phyloP scores from a whole-genome alignment of 2,113 vertebrate genomes.

The Anser brachyrhynchus region DNA sequence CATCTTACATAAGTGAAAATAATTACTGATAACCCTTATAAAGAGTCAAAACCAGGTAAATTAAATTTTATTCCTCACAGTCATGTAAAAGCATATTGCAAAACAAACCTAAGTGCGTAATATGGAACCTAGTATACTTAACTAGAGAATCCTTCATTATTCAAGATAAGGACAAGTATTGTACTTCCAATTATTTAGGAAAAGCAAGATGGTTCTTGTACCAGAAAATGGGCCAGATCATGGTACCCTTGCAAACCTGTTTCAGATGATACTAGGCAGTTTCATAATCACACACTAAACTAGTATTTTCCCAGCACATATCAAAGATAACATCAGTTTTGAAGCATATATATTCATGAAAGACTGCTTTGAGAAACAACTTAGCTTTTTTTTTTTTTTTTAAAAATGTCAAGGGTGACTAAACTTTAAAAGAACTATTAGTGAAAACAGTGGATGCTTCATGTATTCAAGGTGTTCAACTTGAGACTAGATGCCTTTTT shows the following conservation, averaged over 20 bases:
- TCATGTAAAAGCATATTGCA: neutral
- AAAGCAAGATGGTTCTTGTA: neutral
- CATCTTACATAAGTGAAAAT: neutral
- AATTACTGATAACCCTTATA: neutral
- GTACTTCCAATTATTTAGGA: neutral
- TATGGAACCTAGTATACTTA: neutral
- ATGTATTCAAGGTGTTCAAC: neutral
- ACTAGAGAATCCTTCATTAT: neutral
- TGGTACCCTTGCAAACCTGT: neutral
- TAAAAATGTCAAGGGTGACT: neutral
- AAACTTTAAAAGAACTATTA: neutral
- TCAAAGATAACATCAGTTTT: neutral
- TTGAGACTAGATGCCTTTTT: neutral
- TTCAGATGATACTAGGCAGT: neutral
- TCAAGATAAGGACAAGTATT: neutral
- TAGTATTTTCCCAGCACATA: neutral
- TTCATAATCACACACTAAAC: neutral
- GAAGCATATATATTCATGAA: neutral
- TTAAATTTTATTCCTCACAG: neutral
- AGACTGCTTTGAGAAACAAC: too few species aligned
- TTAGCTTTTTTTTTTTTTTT: neutral
- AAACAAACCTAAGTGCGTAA: neutral
- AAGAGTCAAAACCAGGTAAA: neutral
- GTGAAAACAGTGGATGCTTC: neutral
- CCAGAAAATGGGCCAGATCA: neutral